Evolutionary conservation across 2,888 invertebrate species (phyloP).

Genomic region (Dolichomitus sp.): DNA sequence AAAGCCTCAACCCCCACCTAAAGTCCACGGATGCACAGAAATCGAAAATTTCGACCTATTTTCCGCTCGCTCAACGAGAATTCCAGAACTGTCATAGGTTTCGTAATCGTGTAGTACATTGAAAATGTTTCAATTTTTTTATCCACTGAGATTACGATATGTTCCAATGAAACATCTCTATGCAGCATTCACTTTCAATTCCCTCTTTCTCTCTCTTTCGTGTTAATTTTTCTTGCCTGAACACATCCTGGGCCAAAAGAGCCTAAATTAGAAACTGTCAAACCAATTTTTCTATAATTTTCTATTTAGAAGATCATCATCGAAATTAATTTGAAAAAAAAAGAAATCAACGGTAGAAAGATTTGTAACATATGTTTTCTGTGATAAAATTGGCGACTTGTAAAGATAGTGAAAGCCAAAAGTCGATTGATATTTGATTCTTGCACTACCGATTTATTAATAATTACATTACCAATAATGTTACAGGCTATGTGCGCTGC

Average conservation of each 20-base stretch:
- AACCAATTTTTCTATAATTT: not conserved
- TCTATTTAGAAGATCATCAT: not conserved
- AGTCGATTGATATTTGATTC: too few species aligned
- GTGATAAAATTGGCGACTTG: too few species aligned
- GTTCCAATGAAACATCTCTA: not conserved
- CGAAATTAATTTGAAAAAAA: too few species aligned
- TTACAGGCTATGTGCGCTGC: too few species aligned
- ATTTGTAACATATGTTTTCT: too few species aligned
- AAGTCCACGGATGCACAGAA: conserved; percentile 43
- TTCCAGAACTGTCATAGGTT: conserved; percentile 25
- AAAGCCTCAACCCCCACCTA: conserved; percentile 27
- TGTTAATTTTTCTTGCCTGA: not conserved
- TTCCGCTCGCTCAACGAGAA: conserved; percentile 49
- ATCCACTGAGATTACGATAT: not conserved
- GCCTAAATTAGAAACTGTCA: not conserved
- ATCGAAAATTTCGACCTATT: conserved; percentile 61
- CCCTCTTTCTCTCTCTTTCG: not conserved
- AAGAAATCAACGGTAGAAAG: too few species aligned
- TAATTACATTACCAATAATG: too few species aligned
- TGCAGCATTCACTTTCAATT: not conserved
- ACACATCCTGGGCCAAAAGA: not conserved
- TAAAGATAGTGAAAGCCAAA: too few species aligned
- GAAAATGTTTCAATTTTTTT: conserved; percentile 16
- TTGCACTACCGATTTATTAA: too few species aligned
- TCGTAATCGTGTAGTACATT: conserved; percentile 16